These are phyloP conservation scores for Sycophila sp. DNA, from an alignment of 1,140 invertebrate genomes.

Conservation along the genomic window DNA sequence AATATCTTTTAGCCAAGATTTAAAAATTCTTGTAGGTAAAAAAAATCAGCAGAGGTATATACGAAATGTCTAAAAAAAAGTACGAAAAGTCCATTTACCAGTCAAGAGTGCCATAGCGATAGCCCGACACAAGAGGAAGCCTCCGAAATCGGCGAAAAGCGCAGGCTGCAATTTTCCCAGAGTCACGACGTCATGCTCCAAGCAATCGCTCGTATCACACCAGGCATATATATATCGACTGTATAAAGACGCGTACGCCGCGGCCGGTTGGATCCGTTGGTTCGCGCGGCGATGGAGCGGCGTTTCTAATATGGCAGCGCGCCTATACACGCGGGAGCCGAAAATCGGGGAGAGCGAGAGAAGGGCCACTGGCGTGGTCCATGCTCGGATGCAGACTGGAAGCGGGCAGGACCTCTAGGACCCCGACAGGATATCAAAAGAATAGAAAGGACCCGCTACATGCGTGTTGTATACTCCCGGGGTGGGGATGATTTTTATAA, in stretches of 20 bases:
- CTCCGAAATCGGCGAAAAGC: neutral
- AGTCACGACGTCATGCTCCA: neutral
- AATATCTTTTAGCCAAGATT: too few relatives aligned
- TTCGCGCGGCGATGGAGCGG: neutral
- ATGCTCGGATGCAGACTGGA: constrained; percentile 65
- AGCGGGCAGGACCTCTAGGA: constrained; percentile 43
- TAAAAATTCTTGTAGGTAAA: too few relatives aligned
- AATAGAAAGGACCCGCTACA: constrained; percentile 62
- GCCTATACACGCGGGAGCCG: neutral
- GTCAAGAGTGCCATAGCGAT: neutral
- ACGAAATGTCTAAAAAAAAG: too few relatives aligned
- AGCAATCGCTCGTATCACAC: neutral
- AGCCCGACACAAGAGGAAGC: too few relatives aligned
- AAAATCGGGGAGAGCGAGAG: neutral
- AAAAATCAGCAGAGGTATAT: too few relatives aligned
- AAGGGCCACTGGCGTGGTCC: constrained; percentile 50
- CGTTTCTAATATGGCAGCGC: constrained; percentile 14
- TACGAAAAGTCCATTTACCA: too few relatives aligned
- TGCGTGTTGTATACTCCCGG: neutral
- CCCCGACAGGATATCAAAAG: constrained; percentile 63
- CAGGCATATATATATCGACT: neutral
- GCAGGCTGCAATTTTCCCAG: neutral
- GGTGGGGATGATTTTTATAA: constrained; percentile 57
- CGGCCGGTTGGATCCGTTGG: neutral
- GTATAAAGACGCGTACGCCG: too few relatives aligned